Conservation (phyloP, 2,888 invertebrate genomes). For the Tachina grossa region DNA sequence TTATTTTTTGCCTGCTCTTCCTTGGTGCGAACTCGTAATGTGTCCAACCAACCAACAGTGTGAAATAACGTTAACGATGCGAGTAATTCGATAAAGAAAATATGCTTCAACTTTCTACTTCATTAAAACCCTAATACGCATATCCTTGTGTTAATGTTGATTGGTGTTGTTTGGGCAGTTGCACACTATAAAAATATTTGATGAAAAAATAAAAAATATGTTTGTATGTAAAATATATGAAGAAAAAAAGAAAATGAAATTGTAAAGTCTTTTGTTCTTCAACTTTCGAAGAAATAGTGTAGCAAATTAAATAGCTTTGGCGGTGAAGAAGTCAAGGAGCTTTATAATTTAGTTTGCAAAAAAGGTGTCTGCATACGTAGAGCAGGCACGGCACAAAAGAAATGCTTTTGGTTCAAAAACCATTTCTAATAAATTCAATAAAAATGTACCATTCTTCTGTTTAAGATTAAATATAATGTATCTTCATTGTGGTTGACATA, state of each 20-base stretch:
- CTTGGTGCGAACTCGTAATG: constrained; percentile 31
- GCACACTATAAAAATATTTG: constrained; percentile 40
- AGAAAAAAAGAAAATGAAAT: constrained; percentile 8
- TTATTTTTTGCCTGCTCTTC: constrained; percentile 18
- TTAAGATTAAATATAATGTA: too few species aligned
- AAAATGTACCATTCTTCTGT: too few species aligned
- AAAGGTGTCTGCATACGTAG: neutral
- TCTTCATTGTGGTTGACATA: too few species aligned
- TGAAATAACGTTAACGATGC: constrained; percentile 80
- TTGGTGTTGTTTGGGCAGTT: constrained; percentile 44
- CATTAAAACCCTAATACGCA: constrained; percentile 72
- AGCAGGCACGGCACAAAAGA: too few species aligned
- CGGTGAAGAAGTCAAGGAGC: neutral
- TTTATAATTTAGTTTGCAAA: neutral
- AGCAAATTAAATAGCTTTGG: neutral
- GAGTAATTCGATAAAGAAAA: constrained; percentile 79
- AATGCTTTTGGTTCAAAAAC: too few species aligned
- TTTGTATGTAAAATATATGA: constrained; percentile 15
- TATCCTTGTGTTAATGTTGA: constrained; percentile 57
- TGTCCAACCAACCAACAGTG: constrained; percentile 71
- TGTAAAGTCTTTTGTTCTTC: constrained; percentile 52
- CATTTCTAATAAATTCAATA: too few species aligned
- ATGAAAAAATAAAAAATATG: constrained; percentile 14
- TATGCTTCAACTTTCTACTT: constrained; percentile 71
- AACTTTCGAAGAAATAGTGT: constrained; percentile 13